Base-by-base conservation (phyloP, 64 coral and sea anemone species). In the Montipora efflorescens region DNA sequence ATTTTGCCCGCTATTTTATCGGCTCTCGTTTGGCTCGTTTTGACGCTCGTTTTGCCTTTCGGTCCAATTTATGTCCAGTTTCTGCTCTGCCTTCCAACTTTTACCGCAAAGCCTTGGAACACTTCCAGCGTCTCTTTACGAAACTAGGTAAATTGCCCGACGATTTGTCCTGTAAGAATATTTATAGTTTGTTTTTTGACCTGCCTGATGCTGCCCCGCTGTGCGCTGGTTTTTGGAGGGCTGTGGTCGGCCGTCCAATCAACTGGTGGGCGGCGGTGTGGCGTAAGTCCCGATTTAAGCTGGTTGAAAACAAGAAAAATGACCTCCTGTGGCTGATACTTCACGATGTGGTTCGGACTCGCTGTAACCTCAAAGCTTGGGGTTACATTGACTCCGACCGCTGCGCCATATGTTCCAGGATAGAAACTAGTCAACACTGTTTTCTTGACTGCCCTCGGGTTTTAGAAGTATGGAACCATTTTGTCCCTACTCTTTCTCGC, bases 381-480 rank as follows among this genome's bases (percentile, higher is more conserved):
- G 79, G 67, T 0, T 91, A 83, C 2, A 58, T 83, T 1, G 5
- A 16, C 4, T 4, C 11, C 2, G 12, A 47, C 8, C 36, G 22
- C 6, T 83, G 80, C 16, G 80, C 80, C 4, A 0, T 47, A 3
- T 83, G 88, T 48, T 12, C 57, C 12, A 7, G 20, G 0, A 2
- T 15, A 14, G 90, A 91, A 75, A 91, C 90, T 8, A 43, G 53
- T 22, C 45, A 82, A 9, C 67, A 91, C 43, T 73, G 80, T 62
- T 92, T 92, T 15, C 71, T 84, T 7, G 25, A 84, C 1, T 92
- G 90, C 25, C 25, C 51, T 15, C 6, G 80, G 5, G 79, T 57
- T 2, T 13, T 23, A 1, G 13, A 3, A 5, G 68, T 83, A 5
- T 74, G 80, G 51, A 19, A n/a, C 0, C 13, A 13, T 15, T 69